Conservation (phyloP, 2,113 vertebrate genomes). For the Rousettus leschenaultii region DNA sequence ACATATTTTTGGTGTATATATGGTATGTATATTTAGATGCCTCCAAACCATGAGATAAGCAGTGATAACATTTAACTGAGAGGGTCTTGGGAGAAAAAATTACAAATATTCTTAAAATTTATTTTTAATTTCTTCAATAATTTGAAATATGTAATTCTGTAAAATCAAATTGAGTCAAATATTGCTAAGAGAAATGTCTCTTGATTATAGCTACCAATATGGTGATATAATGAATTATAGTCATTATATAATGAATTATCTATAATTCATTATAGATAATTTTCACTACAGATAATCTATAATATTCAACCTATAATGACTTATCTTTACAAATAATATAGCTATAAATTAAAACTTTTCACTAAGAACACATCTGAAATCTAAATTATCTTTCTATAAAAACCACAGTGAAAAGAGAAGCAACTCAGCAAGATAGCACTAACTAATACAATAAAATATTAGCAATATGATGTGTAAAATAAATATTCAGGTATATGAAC, state of each 20-base stretch:
- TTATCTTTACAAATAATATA: neutral
- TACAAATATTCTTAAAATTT: neutral
- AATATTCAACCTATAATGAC: neutral
- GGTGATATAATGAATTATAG: no score
- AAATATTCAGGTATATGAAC: neutral
- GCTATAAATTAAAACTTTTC: neutral
- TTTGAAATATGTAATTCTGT: neutral
- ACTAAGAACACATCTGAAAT: neutral
- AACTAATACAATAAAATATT: neutral
- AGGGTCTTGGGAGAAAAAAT: neutral
- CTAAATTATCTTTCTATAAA: neutral
- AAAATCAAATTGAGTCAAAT: neutral
- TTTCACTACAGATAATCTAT: no score
- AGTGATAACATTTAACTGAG: neutral
- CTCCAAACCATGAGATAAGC: neutral
- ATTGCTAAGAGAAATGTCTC: no score
- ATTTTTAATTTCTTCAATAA: neutral
- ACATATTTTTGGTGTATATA: neutral
- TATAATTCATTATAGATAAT: no score
- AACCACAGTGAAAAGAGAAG: neutral
- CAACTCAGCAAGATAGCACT: neutral
- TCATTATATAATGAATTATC: no score
- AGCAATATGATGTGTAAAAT: neutral
- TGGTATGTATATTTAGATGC: neutral
- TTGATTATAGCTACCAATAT: no score